Percentiles rank a stretch among this genome's conserved stretches.
phyloP scores from a whole-genome alignment of 1,140 invertebrate genomes.

The Nilaparvata lugens region DNA sequence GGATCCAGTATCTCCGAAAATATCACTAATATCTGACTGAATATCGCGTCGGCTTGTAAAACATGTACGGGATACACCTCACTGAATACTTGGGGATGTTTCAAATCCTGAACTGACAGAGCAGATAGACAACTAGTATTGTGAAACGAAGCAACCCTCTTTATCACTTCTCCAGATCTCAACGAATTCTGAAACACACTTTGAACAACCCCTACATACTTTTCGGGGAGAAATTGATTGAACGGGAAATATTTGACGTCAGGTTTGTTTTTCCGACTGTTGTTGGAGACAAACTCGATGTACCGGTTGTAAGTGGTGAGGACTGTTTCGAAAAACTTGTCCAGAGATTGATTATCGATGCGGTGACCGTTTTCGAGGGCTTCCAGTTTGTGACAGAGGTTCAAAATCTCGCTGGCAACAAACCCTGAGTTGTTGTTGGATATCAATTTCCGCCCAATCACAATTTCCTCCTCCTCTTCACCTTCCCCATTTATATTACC shows the following conservation, averaged over 20 bases:
- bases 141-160: conserved; percentile 14
- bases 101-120: neutral
- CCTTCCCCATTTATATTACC: neutral
- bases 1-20: conserved; percentile 26
- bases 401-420: conserved; percentile 11
- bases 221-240: conserved; percentile 10
- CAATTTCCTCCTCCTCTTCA: conserved; percentile 9
- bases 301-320: neutral
- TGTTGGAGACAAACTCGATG: conserved; percentile 3
- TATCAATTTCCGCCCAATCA: conserved; percentile 4
- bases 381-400: conserved; percentile 16
- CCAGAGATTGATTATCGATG: neutral
- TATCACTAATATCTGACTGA: conserved; percentile 24
- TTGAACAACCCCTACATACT: conserved; percentile 18
- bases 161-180: conserved; percentile 13
- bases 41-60: conserved; percentile 21
- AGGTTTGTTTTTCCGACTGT: conserved; percentile 3
- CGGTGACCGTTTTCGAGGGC: neutral
- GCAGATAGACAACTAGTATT: no score
- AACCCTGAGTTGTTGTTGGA: conserved; percentile 6
- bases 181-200: conserved; percentile 21
- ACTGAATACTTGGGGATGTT: conserved; percentile 21
- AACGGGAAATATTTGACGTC: conserved; percentile 18
- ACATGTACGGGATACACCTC: conserved; percentile 19
- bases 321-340: conserved; percentile 11